phyloP scores from a whole-genome alignment of 2,113 vertebrate species.

The Varanus komodoensis region DNA sequence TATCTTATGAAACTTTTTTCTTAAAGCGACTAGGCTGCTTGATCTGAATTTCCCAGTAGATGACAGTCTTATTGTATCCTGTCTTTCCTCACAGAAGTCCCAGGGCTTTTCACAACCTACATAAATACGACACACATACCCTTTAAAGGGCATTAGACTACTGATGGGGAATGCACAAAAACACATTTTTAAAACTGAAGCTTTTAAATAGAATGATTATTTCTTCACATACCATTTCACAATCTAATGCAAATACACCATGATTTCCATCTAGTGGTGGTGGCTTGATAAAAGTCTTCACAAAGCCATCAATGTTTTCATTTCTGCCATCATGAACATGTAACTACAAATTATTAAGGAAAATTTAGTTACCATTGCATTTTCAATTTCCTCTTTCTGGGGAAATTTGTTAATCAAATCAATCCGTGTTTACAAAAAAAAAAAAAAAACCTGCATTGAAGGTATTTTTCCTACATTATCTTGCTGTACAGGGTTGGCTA shows the following conservation, averaged over 20 bases:
- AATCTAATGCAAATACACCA: constrained; percentile 80
- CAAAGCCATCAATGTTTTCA: constrained; percentile 78
- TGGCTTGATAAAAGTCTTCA: constrained; percentile 67
- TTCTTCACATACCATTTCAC: constrained; percentile 76
- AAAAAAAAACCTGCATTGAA: too few relatives aligned
- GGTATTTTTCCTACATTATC: too few relatives aligned
- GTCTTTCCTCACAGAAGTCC: too few relatives aligned
- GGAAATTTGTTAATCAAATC: neutral
- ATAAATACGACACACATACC: neutral
- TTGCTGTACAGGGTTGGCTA: neutral
- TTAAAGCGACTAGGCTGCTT: neutral
- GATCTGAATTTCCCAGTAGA: neutral
- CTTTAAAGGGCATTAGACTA: neutral
- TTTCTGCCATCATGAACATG: constrained; percentile 81
- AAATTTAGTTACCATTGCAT: neutral
- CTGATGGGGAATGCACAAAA: neutral
- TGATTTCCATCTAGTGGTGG: constrained; percentile 58
- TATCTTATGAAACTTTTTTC: neutral
- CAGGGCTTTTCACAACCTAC: neutral
- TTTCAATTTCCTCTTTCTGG: neutral
- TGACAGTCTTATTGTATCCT: neutral
- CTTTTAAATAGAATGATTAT: neutral
- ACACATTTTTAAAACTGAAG: neutral
- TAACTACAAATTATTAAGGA: constrained; percentile 71
- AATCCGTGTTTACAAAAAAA: too few relatives aligned